Evolutionary conservation across 2,113 vertebrate species (phyloP).

Genomic region (Aphelocoma coerulescens): DNA sequence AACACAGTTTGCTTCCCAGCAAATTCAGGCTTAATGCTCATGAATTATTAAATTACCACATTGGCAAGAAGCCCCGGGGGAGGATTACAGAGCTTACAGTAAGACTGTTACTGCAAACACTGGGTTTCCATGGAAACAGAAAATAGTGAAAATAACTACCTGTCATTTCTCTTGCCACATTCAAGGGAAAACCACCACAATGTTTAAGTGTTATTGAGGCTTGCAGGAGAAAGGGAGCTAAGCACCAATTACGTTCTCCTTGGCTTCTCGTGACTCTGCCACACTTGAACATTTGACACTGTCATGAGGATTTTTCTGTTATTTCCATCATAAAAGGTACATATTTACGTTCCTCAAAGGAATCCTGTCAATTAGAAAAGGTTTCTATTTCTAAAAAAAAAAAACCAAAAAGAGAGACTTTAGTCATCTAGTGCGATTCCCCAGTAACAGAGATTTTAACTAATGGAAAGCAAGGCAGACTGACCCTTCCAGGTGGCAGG

Average conservation of each 20-base stretch:
- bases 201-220: background rate
- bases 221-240: background rate
- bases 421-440: background rate
- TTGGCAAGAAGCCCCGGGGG: background rate
- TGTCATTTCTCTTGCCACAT: conserved; percentile 20
- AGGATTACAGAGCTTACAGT: conserved; percentile 48
- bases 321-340: background rate
- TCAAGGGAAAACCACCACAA: conserved; percentile 24
- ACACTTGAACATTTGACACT: background rate
- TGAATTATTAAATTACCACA: conserved; percentile 50
- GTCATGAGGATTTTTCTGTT: background rate
- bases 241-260: background rate
- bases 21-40: conserved; percentile 38
- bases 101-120: conserved; percentile 37
- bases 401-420: background rate
- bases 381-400: background rate
- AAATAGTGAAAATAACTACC: conserved; percentile 59
- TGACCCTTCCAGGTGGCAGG: background rate
- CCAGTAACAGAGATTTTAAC: background rate
- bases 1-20: conserved; percentile 20
- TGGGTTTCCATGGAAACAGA: conserved; percentile 55
- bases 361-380: background rate
- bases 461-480: background rate
- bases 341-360: background rate
- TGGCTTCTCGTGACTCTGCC: background rate